Evolutionary conservation across 2,113 vertebrate genomes (phyloP).

Genomic region (Argyrosomus japonicus): DNA sequence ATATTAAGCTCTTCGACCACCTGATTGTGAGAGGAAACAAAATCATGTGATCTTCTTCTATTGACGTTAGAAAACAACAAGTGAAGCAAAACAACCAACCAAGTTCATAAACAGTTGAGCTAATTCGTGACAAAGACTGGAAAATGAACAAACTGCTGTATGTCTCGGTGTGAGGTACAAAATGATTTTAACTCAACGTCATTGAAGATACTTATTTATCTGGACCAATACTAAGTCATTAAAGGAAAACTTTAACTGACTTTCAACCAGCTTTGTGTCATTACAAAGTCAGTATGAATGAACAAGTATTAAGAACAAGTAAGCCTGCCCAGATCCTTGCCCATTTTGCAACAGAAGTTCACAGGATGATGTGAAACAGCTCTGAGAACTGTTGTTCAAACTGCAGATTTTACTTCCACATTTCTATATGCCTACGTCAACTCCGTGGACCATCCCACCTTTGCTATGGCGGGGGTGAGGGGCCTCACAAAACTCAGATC

Average conservation of each 20-base stretch:
- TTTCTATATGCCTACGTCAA: no score
- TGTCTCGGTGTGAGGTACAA: neutral
- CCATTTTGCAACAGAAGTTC: no score
- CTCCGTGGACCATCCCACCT: no score
- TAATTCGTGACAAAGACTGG: neutral
- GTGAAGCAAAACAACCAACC: neutral
- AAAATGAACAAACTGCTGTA: neutral
- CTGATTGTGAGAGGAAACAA: slow-evolving; percentile 73
- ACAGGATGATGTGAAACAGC: no score
- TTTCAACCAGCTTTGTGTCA: no score
- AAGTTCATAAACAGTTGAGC: neutral
- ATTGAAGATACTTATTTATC: neutral
- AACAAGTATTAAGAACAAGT: no score
- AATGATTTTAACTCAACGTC: neutral
- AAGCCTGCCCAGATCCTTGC: no score
- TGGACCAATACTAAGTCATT: neutral
- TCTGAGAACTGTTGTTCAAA: no score
- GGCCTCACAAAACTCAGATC: no score
- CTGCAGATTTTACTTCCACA: no score
- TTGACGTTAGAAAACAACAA: neutral
- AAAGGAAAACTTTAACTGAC: neutral
- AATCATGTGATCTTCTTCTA: neutral
- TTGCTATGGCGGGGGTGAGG: no score
- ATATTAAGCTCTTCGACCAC: slow-evolving; percentile 90
- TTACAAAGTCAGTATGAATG: no score